A percentile compares a stretch with the other conserved stretches of the same genome.
Evolutionary conservation across 2,113 vertebrate species (phyloP).

Genomic region (Festucalex cinctus): DNA sequence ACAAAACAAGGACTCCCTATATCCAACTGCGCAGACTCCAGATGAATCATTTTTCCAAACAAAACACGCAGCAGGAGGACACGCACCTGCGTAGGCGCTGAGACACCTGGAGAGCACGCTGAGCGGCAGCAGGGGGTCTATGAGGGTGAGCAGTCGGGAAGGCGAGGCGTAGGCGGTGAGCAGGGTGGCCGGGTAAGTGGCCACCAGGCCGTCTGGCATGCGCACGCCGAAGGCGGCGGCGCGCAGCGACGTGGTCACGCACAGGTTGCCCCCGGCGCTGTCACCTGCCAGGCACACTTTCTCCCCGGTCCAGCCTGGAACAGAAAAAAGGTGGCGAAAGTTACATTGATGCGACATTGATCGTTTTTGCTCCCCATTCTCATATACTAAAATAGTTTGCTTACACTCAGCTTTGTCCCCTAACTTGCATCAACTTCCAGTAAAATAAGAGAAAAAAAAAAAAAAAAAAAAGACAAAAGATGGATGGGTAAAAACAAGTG

Average conservation of each 20-base stretch:
- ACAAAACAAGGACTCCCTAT: not conserved
- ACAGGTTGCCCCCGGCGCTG: slow-evolving; percentile 88
- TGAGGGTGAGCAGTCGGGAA: slow-evolving; percentile 88
- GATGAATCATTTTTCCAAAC: not conserved
- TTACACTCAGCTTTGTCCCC: not conserved
- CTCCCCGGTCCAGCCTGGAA: slow-evolving; percentile 83
- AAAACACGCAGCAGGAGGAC: not conserved
- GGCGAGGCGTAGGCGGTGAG: slow-evolving; percentile 82
- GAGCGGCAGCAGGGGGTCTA: slow-evolving; percentile 88
- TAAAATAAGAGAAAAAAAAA: not conserved
- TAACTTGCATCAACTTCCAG: not conserved
- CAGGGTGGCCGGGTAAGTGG: slow-evolving; percentile 83
- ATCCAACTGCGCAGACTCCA: not conserved
- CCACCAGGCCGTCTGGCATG: slow-evolving; percentile 84
- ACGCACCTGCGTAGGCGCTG: slow-evolving; percentile 82
- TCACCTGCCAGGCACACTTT: slow-evolving; percentile 85
- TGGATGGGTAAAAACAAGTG: too few relatives aligned
- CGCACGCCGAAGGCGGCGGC: slow-evolving; percentile 81
- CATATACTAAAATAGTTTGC: too few relatives aligned
- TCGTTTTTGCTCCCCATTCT: too few relatives aligned
- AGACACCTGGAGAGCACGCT: slow-evolving; percentile 86
- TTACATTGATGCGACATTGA: too few relatives aligned
- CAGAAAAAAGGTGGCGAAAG: not conserved
- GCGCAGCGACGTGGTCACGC: slow-evolving; percentile 80
- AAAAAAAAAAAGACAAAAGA: too few relatives aligned